phyloP scores from a whole-genome alignment of 2,888 invertebrate genomes.

The Lypha dubia region DNA sequence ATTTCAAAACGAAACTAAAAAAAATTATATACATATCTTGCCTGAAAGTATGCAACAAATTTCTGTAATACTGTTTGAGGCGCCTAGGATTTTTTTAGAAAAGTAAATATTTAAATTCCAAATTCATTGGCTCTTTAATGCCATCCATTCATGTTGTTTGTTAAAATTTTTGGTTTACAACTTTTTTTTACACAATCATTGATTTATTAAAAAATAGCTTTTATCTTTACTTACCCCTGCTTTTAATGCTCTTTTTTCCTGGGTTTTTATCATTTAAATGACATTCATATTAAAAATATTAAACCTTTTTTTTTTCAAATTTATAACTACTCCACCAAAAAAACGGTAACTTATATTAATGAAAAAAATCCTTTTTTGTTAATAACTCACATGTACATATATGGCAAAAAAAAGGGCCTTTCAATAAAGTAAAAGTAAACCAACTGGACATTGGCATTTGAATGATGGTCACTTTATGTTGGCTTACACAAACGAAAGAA shows the following conservation, averaged over 20 bases:
- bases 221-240: slow-evolving; percentile 60
- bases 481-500: neutral
- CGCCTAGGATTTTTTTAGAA: neutral
- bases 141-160: neutral
- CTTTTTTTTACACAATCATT: slow-evolving; percentile 49
- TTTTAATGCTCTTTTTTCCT: slow-evolving; percentile 14
- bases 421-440: slow-evolving; percentile 49
- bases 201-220: slow-evolving; percentile 69
- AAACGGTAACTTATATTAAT: slow-evolving; percentile 73
- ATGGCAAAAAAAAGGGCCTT: slow-evolving; percentile 54
- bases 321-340: slow-evolving; percentile 11
- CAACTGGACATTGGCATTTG: slow-evolving; percentile 73
- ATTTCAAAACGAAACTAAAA: neutral
- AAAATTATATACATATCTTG: neutral
- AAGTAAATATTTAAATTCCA: neutral
- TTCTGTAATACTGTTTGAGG: neutral
- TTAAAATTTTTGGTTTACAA: slow-evolving; percentile 13
- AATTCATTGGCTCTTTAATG: neutral
- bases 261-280: slow-evolving; percentile 62
- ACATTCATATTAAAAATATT: slow-evolving; percentile 63
- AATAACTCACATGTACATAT: slow-evolving; percentile 64
- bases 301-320: slow-evolving; percentile 58
- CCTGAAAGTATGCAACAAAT: neutral
- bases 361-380: slow-evolving; percentile 71
- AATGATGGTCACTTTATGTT: slow-evolving; percentile 71